Percentiles rank a stretch among this genome's conserved stretches.
phyloP scores from a whole-genome alignment of 2,797 vertebrate species.

The Emys orbicularis region DNA sequence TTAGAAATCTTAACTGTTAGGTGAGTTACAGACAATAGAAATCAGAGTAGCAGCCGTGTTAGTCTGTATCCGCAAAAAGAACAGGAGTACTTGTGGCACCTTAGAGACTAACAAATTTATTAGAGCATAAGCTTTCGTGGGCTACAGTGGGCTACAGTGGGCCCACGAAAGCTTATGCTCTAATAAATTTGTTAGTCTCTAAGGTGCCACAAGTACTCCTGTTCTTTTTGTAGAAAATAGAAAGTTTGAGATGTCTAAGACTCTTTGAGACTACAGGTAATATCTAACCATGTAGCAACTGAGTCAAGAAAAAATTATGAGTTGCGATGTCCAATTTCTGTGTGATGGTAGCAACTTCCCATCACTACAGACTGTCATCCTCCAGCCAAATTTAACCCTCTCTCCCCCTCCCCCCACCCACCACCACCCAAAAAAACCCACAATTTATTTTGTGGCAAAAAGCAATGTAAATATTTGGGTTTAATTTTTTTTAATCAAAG shows the following conservation, averaged over 20 bases:
- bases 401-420: accelerated
- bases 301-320: constrained; percentile 2
- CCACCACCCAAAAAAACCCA: neutral
- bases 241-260: neutral
- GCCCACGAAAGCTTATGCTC: no score
- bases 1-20: neutral
- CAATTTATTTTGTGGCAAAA: neutral
- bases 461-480: neutral
- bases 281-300: neutral
- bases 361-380: neutral
- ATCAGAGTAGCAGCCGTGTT: no score
- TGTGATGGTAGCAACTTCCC: neutral
- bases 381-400: neutral
- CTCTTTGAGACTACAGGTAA: constrained; percentile 7
- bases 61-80: no score
- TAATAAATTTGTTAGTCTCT: no score
- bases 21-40: neutral
- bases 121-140: no score
- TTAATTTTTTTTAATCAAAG: neutral
- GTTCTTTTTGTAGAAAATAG: neutral
- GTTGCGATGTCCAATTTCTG: neutral
- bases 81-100: no score
- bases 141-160: no score
- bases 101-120: no score
- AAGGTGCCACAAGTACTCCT: no score